phyloP scores from a whole-genome alignment of 2,888 invertebrate species.

The Creontiades dilutus region DNA sequence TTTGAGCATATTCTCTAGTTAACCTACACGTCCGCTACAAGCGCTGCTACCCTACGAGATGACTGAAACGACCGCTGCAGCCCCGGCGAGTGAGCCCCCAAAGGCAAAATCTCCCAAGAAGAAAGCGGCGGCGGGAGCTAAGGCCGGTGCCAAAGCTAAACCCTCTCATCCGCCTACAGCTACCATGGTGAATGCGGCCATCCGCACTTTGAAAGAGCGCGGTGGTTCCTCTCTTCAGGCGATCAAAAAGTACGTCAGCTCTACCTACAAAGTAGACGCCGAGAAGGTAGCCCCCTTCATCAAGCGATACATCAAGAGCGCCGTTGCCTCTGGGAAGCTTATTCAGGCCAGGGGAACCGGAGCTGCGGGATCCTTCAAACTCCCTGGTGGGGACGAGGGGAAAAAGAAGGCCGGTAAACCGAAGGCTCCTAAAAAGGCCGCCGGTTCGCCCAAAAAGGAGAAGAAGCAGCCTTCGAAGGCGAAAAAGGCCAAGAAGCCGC shows the following conservation, averaged over 20 bases:
- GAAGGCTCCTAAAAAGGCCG: conserved; percentile 38
- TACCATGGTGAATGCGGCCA: no score
- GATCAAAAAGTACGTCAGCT: no score
- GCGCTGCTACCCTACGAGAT: conserved; percentile 39
- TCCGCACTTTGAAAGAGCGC: no score
- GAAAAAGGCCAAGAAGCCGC: conserved; percentile 62
- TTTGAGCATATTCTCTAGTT: neutral
- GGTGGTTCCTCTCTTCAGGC: no score
- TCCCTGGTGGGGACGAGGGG: conserved; percentile 53
- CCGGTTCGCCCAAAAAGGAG: neutral
- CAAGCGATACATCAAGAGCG: conserved; percentile 82
- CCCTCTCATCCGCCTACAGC: no score
- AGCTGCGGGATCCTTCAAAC: conserved; percentile 73
- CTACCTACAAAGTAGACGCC: no score
- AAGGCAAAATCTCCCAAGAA: conserved; percentile 62
- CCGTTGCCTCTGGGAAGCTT: conserved; percentile 78
- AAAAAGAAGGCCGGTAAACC: conserved; percentile 48
- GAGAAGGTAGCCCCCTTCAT: conserved; percentile 82
- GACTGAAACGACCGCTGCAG: conserved; percentile 13
- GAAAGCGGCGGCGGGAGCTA: conserved; percentile 42
- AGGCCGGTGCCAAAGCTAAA: no score
- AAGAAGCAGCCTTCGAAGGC: conserved; percentile 43
- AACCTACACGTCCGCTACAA: neutral
- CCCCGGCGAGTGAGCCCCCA: conserved; percentile 42
- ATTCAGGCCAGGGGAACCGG: conserved; percentile 74